A percentile compares a stretch with the other conserved stretches of the same genome.
Evolutionary conservation across 1,140 invertebrate species (phyloP).

Genomic region (Drosophila willistoni): DNA sequence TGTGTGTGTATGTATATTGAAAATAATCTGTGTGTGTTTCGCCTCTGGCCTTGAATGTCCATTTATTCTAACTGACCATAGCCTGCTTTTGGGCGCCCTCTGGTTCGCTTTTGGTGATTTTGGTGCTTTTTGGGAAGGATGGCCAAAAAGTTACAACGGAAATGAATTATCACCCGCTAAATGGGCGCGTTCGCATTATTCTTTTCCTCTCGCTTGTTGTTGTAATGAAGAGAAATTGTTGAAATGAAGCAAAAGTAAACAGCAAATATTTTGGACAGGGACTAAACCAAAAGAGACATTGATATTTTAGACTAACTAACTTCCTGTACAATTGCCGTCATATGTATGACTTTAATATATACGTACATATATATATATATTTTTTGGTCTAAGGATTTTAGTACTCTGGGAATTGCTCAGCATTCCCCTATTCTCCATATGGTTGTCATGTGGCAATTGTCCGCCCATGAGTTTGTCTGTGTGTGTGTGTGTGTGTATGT

Average conservation of each 20-base stretch:
- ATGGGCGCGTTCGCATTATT: constrained; percentile 65
- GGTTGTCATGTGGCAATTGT: not conserved
- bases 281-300: not conserved
- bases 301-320: not conserved
- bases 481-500: constrained; percentile 31
- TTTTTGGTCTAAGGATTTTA: not conserved
- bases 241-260: constrained; percentile 1
- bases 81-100: constrained; percentile 37
- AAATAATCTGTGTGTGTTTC: constrained; percentile 37
- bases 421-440: constrained; percentile 11
- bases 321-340: not conserved
- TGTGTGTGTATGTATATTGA: constrained; percentile 22
- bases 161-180: constrained; percentile 74
- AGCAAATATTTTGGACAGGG: not conserved
- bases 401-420: not conserved
- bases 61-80: constrained; percentile 41
- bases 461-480: constrained; percentile 30
- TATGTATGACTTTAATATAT: not conserved
- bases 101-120: not conserved
- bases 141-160: constrained; percentile 40
- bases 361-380: not conserved
- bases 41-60: constrained; percentile 5
- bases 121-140: constrained; percentile 1
- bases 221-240: constrained; percentile 65
- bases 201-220: constrained; percentile 7